A percentile compares a stretch with the other conserved stretches of the same genome.
Evolutionary conservation across 2,797 vertebrate genomes (phyloP).

Genomic region (Chloroceryle amazona): DNA sequence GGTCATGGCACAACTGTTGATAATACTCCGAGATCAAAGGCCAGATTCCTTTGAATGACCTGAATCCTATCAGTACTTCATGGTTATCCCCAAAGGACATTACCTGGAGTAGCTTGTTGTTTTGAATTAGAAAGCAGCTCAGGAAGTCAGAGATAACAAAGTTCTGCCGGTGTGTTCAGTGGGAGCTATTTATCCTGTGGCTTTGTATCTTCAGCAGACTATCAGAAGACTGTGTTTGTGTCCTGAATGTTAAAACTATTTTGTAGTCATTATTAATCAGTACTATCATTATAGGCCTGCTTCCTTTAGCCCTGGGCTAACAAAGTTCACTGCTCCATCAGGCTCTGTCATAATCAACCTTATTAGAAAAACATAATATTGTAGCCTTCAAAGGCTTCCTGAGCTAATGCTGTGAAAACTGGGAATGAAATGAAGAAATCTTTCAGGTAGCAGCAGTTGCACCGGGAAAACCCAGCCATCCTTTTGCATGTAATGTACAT

Average conservation of each 20-base stretch:
- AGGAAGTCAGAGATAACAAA: not conserved
- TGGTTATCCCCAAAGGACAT: not conserved
- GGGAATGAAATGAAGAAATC: constrained; percentile 43
- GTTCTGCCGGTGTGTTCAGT: not conserved
- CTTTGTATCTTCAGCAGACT: not conserved
- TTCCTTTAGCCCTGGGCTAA: constrained; percentile 57
- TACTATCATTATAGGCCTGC: not conserved
- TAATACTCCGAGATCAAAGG: not conserved
- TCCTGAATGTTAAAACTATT: constrained; percentile 39
- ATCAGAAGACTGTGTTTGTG: not conserved
- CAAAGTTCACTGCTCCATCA: constrained; percentile 51
- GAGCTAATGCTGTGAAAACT: constrained; percentile 58
- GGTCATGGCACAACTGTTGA: not conserved
- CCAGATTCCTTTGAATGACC: not conserved
- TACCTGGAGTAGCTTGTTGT: not conserved
- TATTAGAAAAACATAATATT: constrained; percentile 72
- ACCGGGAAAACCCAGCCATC: constrained; percentile 59
- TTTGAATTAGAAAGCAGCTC: constrained; percentile 11
- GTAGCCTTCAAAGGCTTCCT: constrained; percentile 70
- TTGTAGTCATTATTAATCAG: constrained; percentile 41
- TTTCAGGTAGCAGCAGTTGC: constrained; percentile 60
- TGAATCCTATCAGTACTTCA: not conserved
- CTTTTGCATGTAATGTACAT: constrained; percentile 38
- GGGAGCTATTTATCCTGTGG: not conserved
- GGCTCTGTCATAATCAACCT: constrained; percentile 57